Conservation (phyloP, 2,888 invertebrate species). For the Bibio marci region DNA sequence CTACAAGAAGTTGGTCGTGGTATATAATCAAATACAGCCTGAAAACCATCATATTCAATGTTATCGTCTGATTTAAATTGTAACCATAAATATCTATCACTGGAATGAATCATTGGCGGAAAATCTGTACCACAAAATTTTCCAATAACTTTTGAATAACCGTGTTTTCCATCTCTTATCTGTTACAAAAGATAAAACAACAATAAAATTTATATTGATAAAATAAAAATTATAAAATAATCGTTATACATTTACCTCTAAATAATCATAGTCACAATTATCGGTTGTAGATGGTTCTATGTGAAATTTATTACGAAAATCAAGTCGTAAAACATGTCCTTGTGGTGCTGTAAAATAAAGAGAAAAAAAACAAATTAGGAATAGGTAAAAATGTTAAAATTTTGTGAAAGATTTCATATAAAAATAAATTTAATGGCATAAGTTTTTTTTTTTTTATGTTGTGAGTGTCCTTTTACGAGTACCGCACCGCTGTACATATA, state of each 20-base stretch:
- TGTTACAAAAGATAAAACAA: constrained; percentile 9
- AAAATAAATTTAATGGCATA: not conserved
- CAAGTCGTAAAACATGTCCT: constrained; percentile 50
- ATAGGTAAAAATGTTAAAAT: too few relatives aligned
- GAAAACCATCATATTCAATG: constrained; percentile 63
- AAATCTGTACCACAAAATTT: constrained; percentile 53
- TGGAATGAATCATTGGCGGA: constrained; percentile 55
- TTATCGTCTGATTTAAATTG: constrained; percentile 65
- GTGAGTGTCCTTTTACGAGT: too few relatives aligned
- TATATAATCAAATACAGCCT: constrained; percentile 53
- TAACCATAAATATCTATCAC: constrained; percentile 59
- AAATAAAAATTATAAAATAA: not conserved
- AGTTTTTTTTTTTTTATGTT: not conserved
- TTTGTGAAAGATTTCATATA: not conserved
- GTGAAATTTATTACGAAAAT: constrained; percentile 64
- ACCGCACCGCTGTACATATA: too few relatives aligned
- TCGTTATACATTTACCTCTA: constrained; percentile 35
- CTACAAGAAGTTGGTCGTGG: constrained; percentile 40
- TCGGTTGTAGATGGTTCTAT: constrained; percentile 49
- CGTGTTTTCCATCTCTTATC: constrained; percentile 66
- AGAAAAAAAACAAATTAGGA: not conserved
- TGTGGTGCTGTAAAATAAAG: constrained; percentile 34
- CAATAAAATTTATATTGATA: constrained; percentile 1
- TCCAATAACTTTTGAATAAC: constrained; percentile 48
- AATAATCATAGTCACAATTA: constrained; percentile 59